A percentile compares a stretch with the other conserved stretches of the same genome.
Evolutionary conservation across 2,113 vertebrate species (phyloP).

Genomic region (Micronycteris hirsuta): DNA sequence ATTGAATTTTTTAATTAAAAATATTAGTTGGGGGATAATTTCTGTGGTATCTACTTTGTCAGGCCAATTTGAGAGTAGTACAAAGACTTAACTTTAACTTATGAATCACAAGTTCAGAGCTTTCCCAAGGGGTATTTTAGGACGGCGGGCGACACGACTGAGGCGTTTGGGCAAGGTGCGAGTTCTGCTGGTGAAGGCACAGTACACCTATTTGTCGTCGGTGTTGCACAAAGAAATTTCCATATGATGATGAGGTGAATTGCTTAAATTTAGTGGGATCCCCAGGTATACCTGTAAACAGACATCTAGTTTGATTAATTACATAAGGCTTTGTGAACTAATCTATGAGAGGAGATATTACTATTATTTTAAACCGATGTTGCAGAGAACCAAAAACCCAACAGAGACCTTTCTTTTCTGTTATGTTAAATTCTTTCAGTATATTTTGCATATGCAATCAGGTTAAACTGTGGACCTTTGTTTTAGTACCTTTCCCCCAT

Average conservation of each 20-base stretch:
- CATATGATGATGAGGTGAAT: neutral
- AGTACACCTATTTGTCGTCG: neutral
- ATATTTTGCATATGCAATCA: neutral
- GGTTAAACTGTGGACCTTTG: neutral
- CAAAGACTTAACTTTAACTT: neutral
- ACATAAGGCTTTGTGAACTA: neutral
- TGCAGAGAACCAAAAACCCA: neutral
- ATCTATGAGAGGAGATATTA: neutral
- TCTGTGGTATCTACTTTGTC: neutral
- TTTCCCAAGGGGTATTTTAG: neutral
- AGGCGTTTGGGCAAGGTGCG: neutral
- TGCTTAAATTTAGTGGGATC: neutral
- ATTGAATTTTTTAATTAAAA: neutral
- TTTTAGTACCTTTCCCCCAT: neutral
- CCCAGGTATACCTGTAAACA: neutral
- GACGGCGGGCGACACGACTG: neutral
- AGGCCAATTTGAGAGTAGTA: neutral
- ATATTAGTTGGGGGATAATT: neutral
- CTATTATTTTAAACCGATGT: neutral
- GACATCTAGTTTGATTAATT: neutral
- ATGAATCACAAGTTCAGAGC: neutral
- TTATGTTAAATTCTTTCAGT: neutral
- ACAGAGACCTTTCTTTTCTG: neutral
- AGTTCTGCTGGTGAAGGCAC: neutral
- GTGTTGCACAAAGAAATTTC: neutral